phyloP scores from a whole-genome alignment of 2,888 invertebrate species.

The Meliscaeva auricollis region DNA sequence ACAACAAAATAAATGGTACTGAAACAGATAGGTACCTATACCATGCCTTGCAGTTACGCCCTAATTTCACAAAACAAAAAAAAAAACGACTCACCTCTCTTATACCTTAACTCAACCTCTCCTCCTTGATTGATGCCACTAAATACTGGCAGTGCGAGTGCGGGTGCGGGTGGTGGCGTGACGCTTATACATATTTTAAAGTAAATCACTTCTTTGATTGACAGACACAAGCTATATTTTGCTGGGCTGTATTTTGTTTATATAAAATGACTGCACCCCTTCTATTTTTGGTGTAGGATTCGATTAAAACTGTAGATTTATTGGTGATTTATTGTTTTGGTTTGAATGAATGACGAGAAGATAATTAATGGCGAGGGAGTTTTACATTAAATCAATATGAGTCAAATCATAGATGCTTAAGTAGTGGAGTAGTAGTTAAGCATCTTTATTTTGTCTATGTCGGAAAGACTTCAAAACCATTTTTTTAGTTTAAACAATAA shows the following conservation, averaged over 20 bases:
- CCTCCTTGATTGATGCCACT: constrained; percentile 35
- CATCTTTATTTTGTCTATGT: constrained; percentile 2
- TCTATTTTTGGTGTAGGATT: constrained; percentile 35
- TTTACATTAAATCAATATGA: constrained; percentile 9
- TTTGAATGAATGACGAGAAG: constrained; percentile 23
- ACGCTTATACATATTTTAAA: constrained; percentile 50
- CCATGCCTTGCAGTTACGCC: constrained; percentile 49
- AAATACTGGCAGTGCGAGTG: neutral
- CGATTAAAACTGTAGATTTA: constrained; percentile 45
- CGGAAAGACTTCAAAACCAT: too few species aligned
- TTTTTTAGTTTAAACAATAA: too few species aligned
- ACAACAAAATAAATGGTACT: neutral
- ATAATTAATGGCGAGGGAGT: constrained; percentile 34
- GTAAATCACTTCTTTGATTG: constrained; percentile 69
- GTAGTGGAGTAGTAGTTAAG: neutral
- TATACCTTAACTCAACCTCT: constrained; percentile 26
- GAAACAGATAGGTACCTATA: neutral
- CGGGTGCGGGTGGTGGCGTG: neutral
- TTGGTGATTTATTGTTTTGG: constrained; percentile 56
- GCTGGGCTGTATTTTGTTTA: neutral
- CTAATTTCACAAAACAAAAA: constrained; percentile 41
- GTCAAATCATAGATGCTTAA: neutral
- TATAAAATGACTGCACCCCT: constrained; percentile 30
- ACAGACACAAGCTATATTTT: constrained; percentile 53
- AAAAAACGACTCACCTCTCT: constrained; percentile 9